Percentiles rank a stretch among this genome's conserved stretches.
Evolutionary conservation across 2,888 invertebrate species (phyloP).

Genomic region (Noctuana brunneofusca): DNA sequence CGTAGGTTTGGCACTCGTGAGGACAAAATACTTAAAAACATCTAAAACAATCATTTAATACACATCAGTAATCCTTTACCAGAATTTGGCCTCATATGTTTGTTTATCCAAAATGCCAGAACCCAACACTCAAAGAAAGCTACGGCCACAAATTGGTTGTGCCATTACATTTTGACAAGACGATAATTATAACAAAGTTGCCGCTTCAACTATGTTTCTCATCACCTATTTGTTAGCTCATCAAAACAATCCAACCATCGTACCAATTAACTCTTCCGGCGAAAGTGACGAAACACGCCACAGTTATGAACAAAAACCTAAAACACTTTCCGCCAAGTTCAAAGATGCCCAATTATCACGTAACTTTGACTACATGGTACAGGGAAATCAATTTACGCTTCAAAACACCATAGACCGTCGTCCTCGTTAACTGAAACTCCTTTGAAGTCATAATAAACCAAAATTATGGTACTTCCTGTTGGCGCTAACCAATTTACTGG

Average conservation of each 20-base stretch:
- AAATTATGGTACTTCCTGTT: conserved; percentile 21
- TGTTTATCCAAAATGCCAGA: too few relatives aligned
- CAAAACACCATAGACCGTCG: conserved; percentile 12
- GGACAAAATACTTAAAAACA: too few relatives aligned
- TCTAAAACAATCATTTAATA: too few relatives aligned
- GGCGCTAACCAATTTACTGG: conserved; percentile 13
- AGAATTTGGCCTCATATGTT: too few relatives aligned
- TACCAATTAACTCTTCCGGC: not conserved
- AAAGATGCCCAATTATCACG: conserved; percentile 27
- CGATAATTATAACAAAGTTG: not conserved
- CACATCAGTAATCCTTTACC: too few relatives aligned
- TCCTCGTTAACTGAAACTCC: conserved; percentile 24
- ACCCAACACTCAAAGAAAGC: too few relatives aligned
- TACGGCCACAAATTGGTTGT: too few relatives aligned
- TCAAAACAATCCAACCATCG: not conserved
- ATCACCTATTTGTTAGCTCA: not conserved
- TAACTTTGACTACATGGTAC: conserved; percentile 16
- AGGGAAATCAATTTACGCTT: conserved; percentile 19
- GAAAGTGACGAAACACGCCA: not conserved
- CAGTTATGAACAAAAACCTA: not conserved
- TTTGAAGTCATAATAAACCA: conserved; percentile 30
- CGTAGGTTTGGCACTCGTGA: too few relatives aligned
- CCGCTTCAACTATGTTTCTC: not conserved
- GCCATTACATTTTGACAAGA: not conserved
- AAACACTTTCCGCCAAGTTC: conserved; percentile 23